Evolutionary conservation across 2,113 vertebrate genomes (phyloP), one percentile per base, ranked within the genome.

Genomic region (Equus quagga): DNA sequence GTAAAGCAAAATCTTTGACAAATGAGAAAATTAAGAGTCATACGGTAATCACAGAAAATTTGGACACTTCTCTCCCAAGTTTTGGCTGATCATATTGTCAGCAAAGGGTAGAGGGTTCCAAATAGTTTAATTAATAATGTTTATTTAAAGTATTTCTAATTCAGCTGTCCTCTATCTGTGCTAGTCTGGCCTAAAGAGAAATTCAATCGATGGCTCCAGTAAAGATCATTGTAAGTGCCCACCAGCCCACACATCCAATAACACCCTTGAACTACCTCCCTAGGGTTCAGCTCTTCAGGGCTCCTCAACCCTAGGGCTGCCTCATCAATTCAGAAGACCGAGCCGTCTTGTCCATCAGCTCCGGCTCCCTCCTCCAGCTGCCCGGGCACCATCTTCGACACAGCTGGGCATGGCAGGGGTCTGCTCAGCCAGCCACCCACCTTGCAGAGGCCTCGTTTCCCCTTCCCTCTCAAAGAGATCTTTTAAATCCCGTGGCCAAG

Each of bases 1-100:
- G 3, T 62, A 97, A 76, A 88, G 81, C 41, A 89, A 87, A 97
- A 64, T 91, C 49, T 81, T 51, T 93, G 28, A 91, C 54, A 87
- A 94, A 76, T 12, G 51, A 97, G 33, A 82, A 86, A 44, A 65
- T 2, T 14, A 1, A 96, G 33, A 89, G n/a, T 62, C 82, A 76
- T 33, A 2, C 8, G 31, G 21, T 51, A 60, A 82, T 78, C 67
- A 78, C n/a, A 82, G 84, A n/a, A 78, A 81, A 86, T 26, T 14
- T 78, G 31, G 21, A 69, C 65, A 72, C 0, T 3, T 67, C 76
- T 76, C 65, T 95, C 13, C 33, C 36, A 75, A 70, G 8, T 91
- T 92, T 89, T 5, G 89, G 36, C 75, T 67, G 18, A 93, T 46
- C 12, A 6, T 28, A 23, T 33, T 70, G 19, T 82, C 69, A 92